Evolutionary conservation across 2,888 invertebrate genomes (phyloP), one percentile per base, ranked within the genome.

Genomic region (Micropterix aruncella): DNA sequence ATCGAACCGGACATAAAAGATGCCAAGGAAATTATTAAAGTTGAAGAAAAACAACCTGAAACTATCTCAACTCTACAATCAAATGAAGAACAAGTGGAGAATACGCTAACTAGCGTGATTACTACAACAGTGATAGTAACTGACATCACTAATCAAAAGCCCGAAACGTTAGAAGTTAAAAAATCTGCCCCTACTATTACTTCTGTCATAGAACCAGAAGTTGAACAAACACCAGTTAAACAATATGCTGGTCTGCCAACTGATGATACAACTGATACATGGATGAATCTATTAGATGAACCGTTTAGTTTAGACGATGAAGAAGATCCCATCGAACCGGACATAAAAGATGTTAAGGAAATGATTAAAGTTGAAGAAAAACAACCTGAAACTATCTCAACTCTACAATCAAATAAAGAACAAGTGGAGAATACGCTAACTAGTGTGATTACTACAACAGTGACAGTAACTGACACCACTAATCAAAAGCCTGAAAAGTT

Each of bases 21-120:
- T n/a, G 14, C 36, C 12, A 7, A 5, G 36, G 42, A 45, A 52
- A 27, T 27, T 27, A 27, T 7, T 27, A 27, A 27, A 27, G 12
- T 27, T 7, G 5, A 5, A 27, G 27, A 27, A 37, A 16, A 44
- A 7, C 27, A 27, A 27, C 5, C 5, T 27, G 27, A 5, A 7
- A 7, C 27, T 7, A 27, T 27, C 12, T 7, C 5, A 5, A 27
- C 27, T 5, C 27, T 12, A 7, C 5, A 5, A 12, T 12, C 27
- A 7, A 7, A 7, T 7, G 27, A 27, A 7, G 27, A 27, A 27
- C 27, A 27, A 27, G 27, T 27, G 5, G 27, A 27, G 5, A n/a
- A n/a, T n/a, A n/a, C n/a, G n/a, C n/a, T n/a, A n/a, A n/a, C n/a
- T n/a, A n/a, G n/a, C n/a, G n/a, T n/a, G n/a, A n/a, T n/a, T n/a